Conservation (phyloP, 2,888 invertebrate genomes). For the Dione juno region DNA sequence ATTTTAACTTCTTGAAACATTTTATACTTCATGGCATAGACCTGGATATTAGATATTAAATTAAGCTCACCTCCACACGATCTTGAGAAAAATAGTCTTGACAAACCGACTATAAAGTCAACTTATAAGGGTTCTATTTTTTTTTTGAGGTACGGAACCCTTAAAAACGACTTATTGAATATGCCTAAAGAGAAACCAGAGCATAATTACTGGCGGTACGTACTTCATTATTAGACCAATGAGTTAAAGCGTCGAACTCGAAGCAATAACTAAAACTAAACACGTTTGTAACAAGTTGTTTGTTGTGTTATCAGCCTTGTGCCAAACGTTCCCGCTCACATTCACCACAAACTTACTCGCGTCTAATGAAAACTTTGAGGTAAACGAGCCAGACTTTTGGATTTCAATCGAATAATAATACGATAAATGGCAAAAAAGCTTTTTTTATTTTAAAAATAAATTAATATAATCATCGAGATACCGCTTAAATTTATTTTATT, state of each 20-base stretch:
- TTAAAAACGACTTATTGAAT: not conserved
- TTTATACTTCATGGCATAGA: too few species aligned
- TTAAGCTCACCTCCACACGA: too few species aligned
- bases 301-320: slow-evolving; percentile 81
- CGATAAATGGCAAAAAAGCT: not conserved
- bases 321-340: slow-evolving; percentile 77
- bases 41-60: too few species aligned
- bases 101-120: too few species aligned
- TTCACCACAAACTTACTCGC: slow-evolving; percentile 75
- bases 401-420: slow-evolving; percentile 49
- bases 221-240: slow-evolving; percentile 80
- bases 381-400: slow-evolving; percentile 55
- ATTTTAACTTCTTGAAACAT: too few species aligned
- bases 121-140: too few species aligned
- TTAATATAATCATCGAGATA: too few species aligned
- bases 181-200: slow-evolving; percentile 37
- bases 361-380: slow-evolving; percentile 79
- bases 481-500: too few species aligned
- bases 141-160: too few species aligned
- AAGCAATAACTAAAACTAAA: slow-evolving; percentile 83
- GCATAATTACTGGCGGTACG: slow-evolving; percentile 69
- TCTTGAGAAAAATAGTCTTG: too few species aligned
- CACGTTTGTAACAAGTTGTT: slow-evolving; percentile 84
- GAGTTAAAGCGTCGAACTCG: slow-evolving; percentile 80
- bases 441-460: too few species aligned